Evolutionary conservation across 92 coral and sea anemone genomes (phyloP).

Genomic region (Chrysogorgia sp.): DNA sequence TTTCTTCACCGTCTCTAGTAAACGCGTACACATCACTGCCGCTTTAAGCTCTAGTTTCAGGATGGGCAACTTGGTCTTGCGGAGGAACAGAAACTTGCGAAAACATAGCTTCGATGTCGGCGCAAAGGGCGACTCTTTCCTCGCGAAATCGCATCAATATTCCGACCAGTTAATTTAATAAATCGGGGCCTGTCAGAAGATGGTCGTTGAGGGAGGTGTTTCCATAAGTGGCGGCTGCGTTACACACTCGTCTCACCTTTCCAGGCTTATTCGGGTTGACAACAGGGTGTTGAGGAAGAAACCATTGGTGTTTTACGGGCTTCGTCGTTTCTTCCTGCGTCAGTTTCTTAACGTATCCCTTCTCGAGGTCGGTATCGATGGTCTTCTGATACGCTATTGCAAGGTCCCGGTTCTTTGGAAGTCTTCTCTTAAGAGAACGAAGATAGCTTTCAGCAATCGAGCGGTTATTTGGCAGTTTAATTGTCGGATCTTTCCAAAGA

Average conservation of each 20-base stretch:
- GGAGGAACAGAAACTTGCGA: no score
- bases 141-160: slow-evolving; percentile 20
- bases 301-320: slow-evolving; percentile 44
- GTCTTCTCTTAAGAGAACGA: slow-evolving; percentile 48
- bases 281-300: slow-evolving; percentile 52
- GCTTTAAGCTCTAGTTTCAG: no score
- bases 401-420: slow-evolving; percentile 38
- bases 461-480: slow-evolving; percentile 32
- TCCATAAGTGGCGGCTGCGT: slow-evolving; percentile 49
- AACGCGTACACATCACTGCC: no score
- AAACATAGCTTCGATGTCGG: no score
- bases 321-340: slow-evolving; percentile 36
- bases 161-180: slow-evolving; percentile 32
- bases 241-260: no score
- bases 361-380: slow-evolving; percentile 50
- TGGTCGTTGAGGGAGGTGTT: no score
- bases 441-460: slow-evolving; percentile 19
- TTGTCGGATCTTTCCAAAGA: slow-evolving; percentile 20
- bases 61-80: no score
- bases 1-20: no score
- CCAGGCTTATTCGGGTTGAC: slow-evolving; percentile 57
- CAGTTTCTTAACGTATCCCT: slow-evolving; percentile 44
- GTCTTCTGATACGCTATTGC: slow-evolving; percentile 28
- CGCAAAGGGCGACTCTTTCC: no score
- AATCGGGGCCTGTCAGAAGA: slow-evolving; percentile 45